phyloP scores from a whole-genome alignment of 2,888 invertebrate genomes.

The Chloromyia formosa region DNA sequence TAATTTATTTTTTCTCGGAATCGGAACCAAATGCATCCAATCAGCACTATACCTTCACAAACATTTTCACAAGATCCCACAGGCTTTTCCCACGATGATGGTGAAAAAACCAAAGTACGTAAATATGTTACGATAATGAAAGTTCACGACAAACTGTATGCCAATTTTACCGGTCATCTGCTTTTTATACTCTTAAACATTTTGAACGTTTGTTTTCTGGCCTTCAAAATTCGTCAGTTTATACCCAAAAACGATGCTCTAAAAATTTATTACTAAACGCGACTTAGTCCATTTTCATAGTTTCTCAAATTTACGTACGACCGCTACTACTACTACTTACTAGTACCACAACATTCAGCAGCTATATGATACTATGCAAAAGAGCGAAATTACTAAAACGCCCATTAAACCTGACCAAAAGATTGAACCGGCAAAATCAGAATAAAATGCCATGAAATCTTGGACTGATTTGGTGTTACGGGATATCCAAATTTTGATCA shows the following conservation, averaged over 20 bases:
- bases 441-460: background rate
- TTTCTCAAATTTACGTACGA: background rate
- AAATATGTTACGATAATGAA: constrained; percentile 26
- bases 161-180: constrained; percentile 41
- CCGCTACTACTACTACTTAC: too few species aligned
- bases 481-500: background rate
- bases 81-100: background rate
- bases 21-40: background rate
- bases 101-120: too few species aligned
- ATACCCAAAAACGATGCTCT: constrained; percentile 35
- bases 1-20: background rate
- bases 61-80: constrained; percentile 2
- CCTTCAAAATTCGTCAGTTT: constrained; percentile 32
- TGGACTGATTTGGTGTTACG: background rate
- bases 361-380: constrained; percentile 7
- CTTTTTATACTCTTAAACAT: constrained; percentile 35
- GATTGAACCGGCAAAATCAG: background rate
- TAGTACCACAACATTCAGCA: too few species aligned
- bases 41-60: constrained; percentile 20
- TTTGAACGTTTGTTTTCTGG: constrained; percentile 26
- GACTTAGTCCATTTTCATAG: constrained; percentile 18
- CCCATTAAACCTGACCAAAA: background rate
- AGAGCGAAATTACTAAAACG: constrained; percentile 16
- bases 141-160: constrained; percentile 34
- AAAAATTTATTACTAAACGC: constrained; percentile 36